Base-by-base conservation (phyloP, 1,140 invertebrate genomes). In the Drosophila ironensis region DNA sequence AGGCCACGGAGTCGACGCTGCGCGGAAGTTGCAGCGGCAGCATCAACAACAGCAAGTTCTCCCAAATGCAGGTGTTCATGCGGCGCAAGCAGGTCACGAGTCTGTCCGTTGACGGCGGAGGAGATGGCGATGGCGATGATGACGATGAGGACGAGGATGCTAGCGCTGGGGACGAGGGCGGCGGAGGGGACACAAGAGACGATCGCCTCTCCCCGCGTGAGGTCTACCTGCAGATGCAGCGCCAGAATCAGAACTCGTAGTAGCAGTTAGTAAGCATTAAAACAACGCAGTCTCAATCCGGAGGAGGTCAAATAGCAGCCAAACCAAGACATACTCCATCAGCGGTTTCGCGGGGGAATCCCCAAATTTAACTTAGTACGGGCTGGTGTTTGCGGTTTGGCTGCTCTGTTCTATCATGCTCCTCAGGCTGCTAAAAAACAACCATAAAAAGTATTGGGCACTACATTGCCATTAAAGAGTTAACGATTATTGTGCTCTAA, bases 41-140 rank as follows among this genome's bases (percentile, higher is more conserved):
- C 8, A 16, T n/a, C n/a, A n/a, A n/a, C n/a, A n/a, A n/a, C n/a
- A 37, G 11, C 14, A 47, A 44, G 16, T 59, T 60, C 40, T 45
- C 67, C 4, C 59, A 66, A 0, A 59, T 86, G 61, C 70, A 88
- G 16, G 78, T 88, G 0, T 88, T 88, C 28, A 40, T 80, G 9
- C 47, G 86, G 27, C 78, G 75, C 30, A 66, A 46, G 6, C 63
- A 84, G 5, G 16, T 11, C n/a, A n/a, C 8, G 48, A 72, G 0
- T 17, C 42, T 51, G 11, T 20, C 44, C 2, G 4, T 33, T 7
- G 20, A 70, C n/a, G 42, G 57, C 2, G 7, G n/a, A 4, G 11
- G 20, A 4, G 30, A n/a, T 2, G 47, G 48, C 9, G 47, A 38
- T 3, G 53, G 33, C 2, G 47, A 38, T 42, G 33, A 37, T 6